Conservation (phyloP, 2,113 vertebrate genomes). For the Saimiri boliviensis region DNA sequence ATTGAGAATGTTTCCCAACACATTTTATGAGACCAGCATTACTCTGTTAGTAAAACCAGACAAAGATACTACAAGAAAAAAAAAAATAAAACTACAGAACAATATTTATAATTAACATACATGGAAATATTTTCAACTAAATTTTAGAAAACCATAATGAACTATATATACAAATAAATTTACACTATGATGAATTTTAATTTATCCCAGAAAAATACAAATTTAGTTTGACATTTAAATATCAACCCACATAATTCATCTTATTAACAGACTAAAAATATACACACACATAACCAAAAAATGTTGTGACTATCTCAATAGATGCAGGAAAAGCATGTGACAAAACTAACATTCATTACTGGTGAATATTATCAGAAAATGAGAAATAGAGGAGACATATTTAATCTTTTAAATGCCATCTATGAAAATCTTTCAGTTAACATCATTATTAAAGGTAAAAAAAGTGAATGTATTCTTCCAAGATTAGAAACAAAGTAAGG, state of each 20-base stretch:
- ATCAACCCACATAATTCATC: neutral
- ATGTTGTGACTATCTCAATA: neutral
- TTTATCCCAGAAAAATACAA: neutral
- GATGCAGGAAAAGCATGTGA: neutral
- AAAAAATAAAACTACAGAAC: neutral
- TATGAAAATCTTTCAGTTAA: neutral
- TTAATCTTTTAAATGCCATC: neutral
- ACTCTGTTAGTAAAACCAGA: neutral
- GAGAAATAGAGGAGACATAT: neutral
- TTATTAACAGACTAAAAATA: neutral
- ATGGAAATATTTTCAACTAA: neutral
- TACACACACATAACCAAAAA: accelerated
- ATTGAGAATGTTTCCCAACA: neutral
- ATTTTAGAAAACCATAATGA: neutral
- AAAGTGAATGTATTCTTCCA: neutral
- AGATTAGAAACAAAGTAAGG: neutral
- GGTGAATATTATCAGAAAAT: neutral
- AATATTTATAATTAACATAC: neutral
- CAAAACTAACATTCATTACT: neutral
- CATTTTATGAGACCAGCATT: neutral
- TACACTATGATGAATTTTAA: neutral
- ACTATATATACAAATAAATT: neutral
- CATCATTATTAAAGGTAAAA: neutral
- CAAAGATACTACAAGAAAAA: neutral
- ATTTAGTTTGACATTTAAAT: neutral